Evolutionary conservation across 1,140 invertebrate species (phyloP).

Genomic region (Drosophila leontia): DNA sequence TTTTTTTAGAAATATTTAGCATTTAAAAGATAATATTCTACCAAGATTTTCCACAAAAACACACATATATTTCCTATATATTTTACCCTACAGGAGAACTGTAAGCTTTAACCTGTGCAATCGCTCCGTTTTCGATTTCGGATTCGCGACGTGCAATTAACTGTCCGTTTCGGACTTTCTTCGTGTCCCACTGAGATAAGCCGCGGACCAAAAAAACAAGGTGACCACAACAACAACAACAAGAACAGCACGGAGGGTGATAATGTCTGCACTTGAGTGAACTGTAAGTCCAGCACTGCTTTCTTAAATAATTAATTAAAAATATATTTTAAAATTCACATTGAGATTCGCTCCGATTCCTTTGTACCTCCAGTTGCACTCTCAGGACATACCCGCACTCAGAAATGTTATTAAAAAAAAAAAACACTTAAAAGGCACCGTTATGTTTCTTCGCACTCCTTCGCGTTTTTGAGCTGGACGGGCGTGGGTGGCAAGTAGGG

Average conservation of each 20-base stretch:
- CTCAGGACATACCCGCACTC: constrained; percentile 44
- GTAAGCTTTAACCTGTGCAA: constrained; percentile 19
- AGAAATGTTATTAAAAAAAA: constrained; percentile 30
- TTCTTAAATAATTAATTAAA: not conserved
- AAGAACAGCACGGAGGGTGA: constrained; percentile 28
- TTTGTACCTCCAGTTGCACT: constrained; percentile 8
- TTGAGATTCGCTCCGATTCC: not conserved
- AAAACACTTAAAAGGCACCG: constrained; percentile 7
- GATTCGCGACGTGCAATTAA: constrained; percentile 1
- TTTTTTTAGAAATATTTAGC: not conserved
- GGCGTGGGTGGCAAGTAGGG: not conserved
- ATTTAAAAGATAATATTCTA: not conserved
- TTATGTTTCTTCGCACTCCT: not conserved
- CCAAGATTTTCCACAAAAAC: not conserved
- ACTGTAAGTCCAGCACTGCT: constrained; percentile 9
- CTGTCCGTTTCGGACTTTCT: constrained; percentile 26
- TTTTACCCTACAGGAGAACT: constrained; percentile 15
- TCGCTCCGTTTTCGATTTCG: constrained; percentile 15
- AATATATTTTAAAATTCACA: constrained; percentile 6
- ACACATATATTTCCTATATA: constrained; percentile 22
- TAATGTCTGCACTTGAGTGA: constrained; percentile 34
- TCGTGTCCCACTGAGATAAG: constrained; percentile 42
- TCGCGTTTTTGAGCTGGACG: not conserved
- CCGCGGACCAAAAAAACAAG: constrained; percentile 28
- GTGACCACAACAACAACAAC: constrained; percentile 29